Evolutionary conservation across 2,888 invertebrate genomes (phyloP), one percentile per base, ranked within the genome.

Genomic region (Liodrosophila aerea): DNA sequence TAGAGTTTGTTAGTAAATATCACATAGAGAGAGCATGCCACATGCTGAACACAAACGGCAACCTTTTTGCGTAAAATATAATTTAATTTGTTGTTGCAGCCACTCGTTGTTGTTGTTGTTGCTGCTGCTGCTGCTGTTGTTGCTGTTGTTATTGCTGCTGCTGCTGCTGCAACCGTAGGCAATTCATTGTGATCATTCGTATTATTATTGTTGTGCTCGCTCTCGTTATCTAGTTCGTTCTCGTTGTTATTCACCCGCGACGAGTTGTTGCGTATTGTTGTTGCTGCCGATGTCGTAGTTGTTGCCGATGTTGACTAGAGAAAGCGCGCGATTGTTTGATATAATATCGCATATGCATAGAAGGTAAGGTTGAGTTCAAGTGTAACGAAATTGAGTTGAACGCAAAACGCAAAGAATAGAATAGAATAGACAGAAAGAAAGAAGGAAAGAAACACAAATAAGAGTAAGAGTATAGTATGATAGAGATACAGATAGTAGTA

Each of bases 51-150:
- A 76, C n/a, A n/a, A 83, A 57, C 69, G 77, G 86, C 86, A 85
- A 78, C 78, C 78, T 80, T 80, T 80, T 80, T 80, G 65, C 69
- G 84, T 69, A 80, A 76, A 49, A 80, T 76, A 85, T 80, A 69
- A 65, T 85, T 85, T 80, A 80, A 63, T 85, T 78, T 78, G 69
- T 59, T 83, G 84, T 73, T 83, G 67, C 50, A 49, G 71, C 61
- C 52, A 60, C 54, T 72, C 37, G 76, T 61, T 54, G 72, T 47
- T 49, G 67, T 22, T 44, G 45, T 22, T 64, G 53, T 30, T 27
- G 45, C n/a, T 46, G 40, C 31, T 34, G 54, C 13, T 41, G 52
- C 37, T 59, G 58, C 16, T 40, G 51, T 50, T 18, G 40, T n/a
- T 57, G 70, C 5, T 56, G 62, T 4, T 51, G 77, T 37, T 53